These are phyloP conservation scores for Eriocheir sinensis DNA, from an alignment of 1,140 invertebrate genomes.

Conservation along the genomic window DNA sequence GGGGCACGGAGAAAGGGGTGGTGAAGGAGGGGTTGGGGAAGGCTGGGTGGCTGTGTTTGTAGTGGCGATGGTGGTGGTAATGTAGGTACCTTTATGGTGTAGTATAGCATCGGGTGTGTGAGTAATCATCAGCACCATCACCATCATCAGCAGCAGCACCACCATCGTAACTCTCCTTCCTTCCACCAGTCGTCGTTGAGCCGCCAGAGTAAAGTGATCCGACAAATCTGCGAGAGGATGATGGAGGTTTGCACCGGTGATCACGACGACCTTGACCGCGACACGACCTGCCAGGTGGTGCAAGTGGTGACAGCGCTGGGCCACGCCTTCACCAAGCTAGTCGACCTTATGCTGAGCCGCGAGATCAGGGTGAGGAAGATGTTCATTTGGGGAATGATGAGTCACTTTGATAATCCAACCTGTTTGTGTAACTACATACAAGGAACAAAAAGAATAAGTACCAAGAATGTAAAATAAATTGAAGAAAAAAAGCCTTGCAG, in stretches of 20 bases:
- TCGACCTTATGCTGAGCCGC: constrained; percentile 81
- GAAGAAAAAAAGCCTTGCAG: too few species aligned
- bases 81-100: background rate
- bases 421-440: too few species aligned
- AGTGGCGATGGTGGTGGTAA: background rate
- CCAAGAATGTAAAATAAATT: too few species aligned
- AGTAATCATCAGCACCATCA: too few species aligned
- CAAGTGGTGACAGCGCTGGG: constrained; percentile 81
- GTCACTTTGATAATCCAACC: too few species aligned
- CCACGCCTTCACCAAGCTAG: constrained; percentile 82
- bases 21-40: background rate
- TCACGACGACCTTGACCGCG: constrained; percentile 56
- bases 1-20: background rate
- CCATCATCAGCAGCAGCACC: background rate
- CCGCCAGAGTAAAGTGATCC: constrained; percentile 76
- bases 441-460: too few species aligned
- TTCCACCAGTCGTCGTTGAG: constrained; percentile 70
- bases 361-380: constrained; percentile 79
- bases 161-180: background rate
- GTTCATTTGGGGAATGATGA: too few species aligned
- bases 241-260: constrained; percentile 68
- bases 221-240: constrained; percentile 76
- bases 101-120: too few species aligned
- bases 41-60: background rate
- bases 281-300: constrained; percentile 80